Evolutionary conservation across 1,140 invertebrate species (phyloP).

Genomic region (Drosophila equinoxialis): DNA sequence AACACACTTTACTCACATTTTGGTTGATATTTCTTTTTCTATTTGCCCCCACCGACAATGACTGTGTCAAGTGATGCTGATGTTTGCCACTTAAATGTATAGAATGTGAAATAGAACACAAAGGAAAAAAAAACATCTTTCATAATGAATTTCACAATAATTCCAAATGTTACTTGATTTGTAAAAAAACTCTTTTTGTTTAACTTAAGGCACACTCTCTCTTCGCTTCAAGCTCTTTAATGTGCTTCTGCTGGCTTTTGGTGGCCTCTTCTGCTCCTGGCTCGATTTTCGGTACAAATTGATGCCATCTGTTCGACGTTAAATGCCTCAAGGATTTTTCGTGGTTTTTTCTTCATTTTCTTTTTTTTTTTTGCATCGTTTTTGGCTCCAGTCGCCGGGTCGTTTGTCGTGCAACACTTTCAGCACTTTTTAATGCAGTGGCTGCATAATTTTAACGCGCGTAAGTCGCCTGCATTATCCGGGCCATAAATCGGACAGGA

Average conservation of each 20-base stretch:
- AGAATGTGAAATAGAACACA: background rate
- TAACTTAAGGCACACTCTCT: background rate
- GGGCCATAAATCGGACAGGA: slow-evolving; percentile 65
- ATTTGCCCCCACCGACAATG: slow-evolving; percentile 27
- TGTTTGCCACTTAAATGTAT: slow-evolving; percentile 47
- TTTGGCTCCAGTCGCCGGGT: slow-evolving; percentile 32
- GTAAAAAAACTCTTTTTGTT: background rate
- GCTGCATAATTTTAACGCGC: slow-evolving; percentile 72
- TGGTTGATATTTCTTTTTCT: slow-evolving; percentile 31
- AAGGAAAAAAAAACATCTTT: too few relatives aligned
- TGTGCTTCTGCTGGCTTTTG: slow-evolving; percentile 6
- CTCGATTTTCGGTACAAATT: slow-evolving; percentile 65
- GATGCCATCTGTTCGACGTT: slow-evolving; percentile 74
- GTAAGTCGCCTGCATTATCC: slow-evolving; percentile 79
- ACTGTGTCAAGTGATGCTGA: slow-evolving; percentile 61
- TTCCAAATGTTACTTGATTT: too few relatives aligned
- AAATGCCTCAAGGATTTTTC: slow-evolving; percentile 44
- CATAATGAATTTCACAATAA: too few relatives aligned
- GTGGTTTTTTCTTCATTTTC: background rate
- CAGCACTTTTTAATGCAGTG: slow-evolving; percentile 73
- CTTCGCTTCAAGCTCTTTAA: background rate
- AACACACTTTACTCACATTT: slow-evolving; percentile 55
- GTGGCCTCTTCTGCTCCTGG: slow-evolving; percentile 9
- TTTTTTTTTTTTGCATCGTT: background rate
- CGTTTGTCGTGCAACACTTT: slow-evolving; percentile 54